A percentile compares a stretch with the other conserved stretches of the same genome.
Evolutionary conservation across 2,888 invertebrate species (phyloP).

Genomic region (Noctua janthina): DNA sequence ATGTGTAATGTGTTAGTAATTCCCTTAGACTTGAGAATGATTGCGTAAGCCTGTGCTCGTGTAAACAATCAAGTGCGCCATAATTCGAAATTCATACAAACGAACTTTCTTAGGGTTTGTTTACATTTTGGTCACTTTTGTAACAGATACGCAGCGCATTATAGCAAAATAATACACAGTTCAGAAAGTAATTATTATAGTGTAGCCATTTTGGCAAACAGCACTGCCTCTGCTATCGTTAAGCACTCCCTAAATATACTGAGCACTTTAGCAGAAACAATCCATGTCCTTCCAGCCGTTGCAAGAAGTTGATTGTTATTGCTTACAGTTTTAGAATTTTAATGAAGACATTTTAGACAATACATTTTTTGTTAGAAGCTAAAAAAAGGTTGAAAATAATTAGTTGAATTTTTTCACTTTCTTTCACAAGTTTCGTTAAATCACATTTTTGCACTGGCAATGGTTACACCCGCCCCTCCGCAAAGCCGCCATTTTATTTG

Average conservation of each 20-base stretch:
- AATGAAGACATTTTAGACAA: neutral
- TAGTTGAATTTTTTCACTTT: neutral
- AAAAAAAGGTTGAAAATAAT: neutral
- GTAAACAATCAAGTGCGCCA: too few species aligned
- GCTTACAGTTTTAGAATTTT: neutral
- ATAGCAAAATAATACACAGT: neutral
- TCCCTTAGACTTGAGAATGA: too few species aligned
- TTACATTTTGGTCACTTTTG: too few species aligned
- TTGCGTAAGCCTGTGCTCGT: too few species aligned
- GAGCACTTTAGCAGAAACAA: neutral
- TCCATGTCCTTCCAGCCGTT: neutral
- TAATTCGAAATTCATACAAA: too few species aligned
- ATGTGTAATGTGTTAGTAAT: too few species aligned
- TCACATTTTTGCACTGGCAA: constrained; percentile 32
- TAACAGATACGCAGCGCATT: too few species aligned
- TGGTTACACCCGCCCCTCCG: constrained; percentile 11
- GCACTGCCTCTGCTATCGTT: neutral
- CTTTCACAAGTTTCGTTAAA: neutral
- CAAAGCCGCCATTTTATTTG: constrained; percentile 85
- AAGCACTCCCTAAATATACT: neutral
- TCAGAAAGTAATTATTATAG: neutral
- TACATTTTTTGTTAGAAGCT: neutral
- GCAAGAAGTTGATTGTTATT: neutral
- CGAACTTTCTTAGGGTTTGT: too few species aligned
- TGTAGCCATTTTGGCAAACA: neutral